phyloP scores from a whole-genome alignment of 2,797 vertebrate genomes.

The Parambassis ranga region DNA sequence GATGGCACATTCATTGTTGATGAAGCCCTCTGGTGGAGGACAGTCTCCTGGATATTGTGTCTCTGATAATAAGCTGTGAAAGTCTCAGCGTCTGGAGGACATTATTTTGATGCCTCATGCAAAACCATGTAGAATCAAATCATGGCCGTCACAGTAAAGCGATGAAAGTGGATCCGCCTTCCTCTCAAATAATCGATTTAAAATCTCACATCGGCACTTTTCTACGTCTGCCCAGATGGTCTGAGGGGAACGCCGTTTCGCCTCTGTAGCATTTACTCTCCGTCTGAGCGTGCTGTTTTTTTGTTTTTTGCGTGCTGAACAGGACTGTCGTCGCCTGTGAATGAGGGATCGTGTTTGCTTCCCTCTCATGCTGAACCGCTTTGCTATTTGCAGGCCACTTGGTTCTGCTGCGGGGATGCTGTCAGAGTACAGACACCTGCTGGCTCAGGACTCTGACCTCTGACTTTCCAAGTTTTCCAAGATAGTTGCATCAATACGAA shows the following conservation, averaged over 20 bases:
- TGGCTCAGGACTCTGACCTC: too few species aligned
- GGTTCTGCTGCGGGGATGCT: neutral
- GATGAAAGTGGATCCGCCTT: neutral
- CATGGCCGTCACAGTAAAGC: neutral
- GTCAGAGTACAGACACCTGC: too few species aligned
- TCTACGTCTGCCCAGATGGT: neutral
- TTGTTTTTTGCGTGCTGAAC: too few species aligned
- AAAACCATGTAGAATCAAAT: neutral
- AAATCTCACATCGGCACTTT: neutral
- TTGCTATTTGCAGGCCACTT: conserved; percentile 21
- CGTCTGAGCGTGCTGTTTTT: neutral
- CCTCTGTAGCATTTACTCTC: neutral
- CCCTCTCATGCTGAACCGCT: conserved; percentile 28
- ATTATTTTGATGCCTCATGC: neutral
- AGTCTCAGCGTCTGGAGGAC: neutral
- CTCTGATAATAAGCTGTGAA: too few species aligned
- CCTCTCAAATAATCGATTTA: neutral
- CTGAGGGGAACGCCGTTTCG: neutral
- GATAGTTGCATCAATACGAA: too few species aligned
- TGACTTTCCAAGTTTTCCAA: too few species aligned
- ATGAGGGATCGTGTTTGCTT: conserved; percentile 33
- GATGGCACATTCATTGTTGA: neutral
- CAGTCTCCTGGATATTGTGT: too few species aligned
- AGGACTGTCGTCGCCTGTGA: conserved; percentile 7
- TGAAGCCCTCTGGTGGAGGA: too few species aligned